Percentiles rank a stretch among this genome's conserved stretches.
Evolutionary conservation across 2,797 vertebrate genomes (phyloP).

Genomic region (Anomalospiza imberbis): DNA sequence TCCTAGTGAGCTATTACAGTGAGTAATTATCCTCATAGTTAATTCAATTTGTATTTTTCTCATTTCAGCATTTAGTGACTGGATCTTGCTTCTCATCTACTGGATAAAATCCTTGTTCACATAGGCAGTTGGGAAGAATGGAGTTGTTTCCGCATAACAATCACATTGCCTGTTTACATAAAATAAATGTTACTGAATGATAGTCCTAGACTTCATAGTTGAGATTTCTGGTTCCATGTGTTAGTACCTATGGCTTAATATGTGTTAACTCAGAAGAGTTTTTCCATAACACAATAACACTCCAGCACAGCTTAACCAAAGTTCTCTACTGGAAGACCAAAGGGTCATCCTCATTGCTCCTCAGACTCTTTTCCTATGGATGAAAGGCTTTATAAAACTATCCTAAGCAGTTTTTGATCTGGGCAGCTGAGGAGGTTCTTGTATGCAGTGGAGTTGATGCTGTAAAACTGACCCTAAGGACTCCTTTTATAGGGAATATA

Average conservation of each 20-base stretch:
- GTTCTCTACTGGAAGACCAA: not conserved
- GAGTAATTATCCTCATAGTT: not conserved
- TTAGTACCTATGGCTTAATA: not conserved
- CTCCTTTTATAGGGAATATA: not conserved
- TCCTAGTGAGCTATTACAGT: not conserved
- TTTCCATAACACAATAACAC: not conserved
- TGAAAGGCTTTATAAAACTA: not conserved
- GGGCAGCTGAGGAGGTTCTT: not conserved
- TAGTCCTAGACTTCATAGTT: not conserved
- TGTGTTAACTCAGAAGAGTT: not conserved
- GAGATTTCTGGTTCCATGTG: not conserved
- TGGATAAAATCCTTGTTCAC: not conserved
- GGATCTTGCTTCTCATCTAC: not conserved
- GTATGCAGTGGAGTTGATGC: not conserved
- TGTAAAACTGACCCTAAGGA: not conserved
- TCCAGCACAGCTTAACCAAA: not conserved
- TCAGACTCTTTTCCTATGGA: not conserved
- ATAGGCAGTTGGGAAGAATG: not conserved
- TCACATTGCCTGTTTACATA: not conserved
- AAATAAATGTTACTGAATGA: not conserved
- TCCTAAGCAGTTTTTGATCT: not conserved
- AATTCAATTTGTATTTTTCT: constrained; percentile 18
- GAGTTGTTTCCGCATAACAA: not conserved
- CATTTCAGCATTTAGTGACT: not conserved
- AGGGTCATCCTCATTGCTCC: not conserved